A percentile compares a stretch with the other conserved stretches of the same genome.
phyloP scores from a whole-genome alignment of 2,888 invertebrate genomes.

The Aspidiotus destructor region DNA sequence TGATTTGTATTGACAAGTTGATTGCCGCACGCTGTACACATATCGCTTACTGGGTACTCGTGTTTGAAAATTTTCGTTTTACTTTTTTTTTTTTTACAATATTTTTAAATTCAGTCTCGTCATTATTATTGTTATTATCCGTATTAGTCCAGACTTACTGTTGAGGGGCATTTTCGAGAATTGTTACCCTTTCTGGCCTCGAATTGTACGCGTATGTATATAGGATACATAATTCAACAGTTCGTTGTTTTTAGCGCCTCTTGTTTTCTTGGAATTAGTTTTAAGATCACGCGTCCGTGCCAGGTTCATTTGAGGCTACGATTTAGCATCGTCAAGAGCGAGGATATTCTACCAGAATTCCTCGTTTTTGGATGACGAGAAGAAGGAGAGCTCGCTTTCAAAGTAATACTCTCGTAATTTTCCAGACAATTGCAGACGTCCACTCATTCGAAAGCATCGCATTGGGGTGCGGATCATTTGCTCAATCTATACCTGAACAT shows the following conservation, averaged over 20 bases:
- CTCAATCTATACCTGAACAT: no score
- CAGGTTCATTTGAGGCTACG: not conserved
- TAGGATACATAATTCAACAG: conserved; percentile 26
- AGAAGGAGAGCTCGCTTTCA: no score
- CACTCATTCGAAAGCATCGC: no score
- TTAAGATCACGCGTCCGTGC: not conserved
- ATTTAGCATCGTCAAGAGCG: not conserved
- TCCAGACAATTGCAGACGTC: no score
- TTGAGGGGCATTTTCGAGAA: conserved; percentile 14
- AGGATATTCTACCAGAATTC: no score
- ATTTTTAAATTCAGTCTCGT: not conserved
- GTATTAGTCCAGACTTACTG: conserved; percentile 18
- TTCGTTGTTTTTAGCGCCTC: conserved; percentile 6
- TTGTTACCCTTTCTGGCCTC: no score
- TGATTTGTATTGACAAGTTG: conserved; percentile 34
- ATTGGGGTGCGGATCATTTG: no score
- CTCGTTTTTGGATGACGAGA: no score
- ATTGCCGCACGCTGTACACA: conserved; percentile 25
- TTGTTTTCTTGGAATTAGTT: not conserved
- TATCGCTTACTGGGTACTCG: conserved; percentile 6
- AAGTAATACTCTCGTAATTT: no score
- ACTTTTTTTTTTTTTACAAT: conserved; percentile 3
- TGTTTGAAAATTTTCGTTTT: conserved; percentile 4
- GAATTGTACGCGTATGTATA: no score
- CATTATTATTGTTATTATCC: conserved; percentile 19